phyloP scores from a whole-genome alignment of 2,888 invertebrate genomes.

The Macrophya alboannulata region DNA sequence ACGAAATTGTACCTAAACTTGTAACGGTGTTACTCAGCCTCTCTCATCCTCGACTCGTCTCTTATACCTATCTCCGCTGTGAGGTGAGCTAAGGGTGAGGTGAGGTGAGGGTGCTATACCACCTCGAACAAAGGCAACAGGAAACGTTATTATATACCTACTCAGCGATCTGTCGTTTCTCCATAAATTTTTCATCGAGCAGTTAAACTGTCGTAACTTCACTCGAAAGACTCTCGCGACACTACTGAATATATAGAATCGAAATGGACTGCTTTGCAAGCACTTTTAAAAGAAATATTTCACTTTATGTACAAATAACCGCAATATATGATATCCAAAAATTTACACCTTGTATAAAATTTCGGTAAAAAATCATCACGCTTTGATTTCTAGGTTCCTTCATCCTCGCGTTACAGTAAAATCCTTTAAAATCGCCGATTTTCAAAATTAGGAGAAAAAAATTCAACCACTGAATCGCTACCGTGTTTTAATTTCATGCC shows the following conservation, averaged over 20 bases:
- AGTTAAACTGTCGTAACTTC: conserved; percentile 47
- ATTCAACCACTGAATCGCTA: neutral
- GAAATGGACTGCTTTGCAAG: neutral
- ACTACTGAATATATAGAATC: neutral
- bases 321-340: neutral
- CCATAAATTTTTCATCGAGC: conserved; percentile 47
- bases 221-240: neutral
- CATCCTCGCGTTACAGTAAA: no score
- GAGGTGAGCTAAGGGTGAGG: neutral
- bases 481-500: neutral
- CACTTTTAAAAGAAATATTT: neutral
- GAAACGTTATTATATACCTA: neutral
- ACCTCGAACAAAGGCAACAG: neutral
- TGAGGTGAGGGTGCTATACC: neutral
- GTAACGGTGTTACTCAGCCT: conserved; percentile 65
- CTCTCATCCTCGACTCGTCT: conserved; percentile 24
- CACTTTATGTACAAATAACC: no score
- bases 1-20: conserved; percentile 74
- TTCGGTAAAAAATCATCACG: neutral
- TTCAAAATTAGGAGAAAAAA: neutral
- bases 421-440: no score
- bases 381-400: neutral
- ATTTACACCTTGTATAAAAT: neutral
- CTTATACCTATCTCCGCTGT: neutral
- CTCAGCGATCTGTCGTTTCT: conserved; percentile 41